These are phyloP conservation scores for Caenorhabditis afra DNA, from an alignment of 2,888 invertebrate genomes.

Conservation along the genomic window DNA sequence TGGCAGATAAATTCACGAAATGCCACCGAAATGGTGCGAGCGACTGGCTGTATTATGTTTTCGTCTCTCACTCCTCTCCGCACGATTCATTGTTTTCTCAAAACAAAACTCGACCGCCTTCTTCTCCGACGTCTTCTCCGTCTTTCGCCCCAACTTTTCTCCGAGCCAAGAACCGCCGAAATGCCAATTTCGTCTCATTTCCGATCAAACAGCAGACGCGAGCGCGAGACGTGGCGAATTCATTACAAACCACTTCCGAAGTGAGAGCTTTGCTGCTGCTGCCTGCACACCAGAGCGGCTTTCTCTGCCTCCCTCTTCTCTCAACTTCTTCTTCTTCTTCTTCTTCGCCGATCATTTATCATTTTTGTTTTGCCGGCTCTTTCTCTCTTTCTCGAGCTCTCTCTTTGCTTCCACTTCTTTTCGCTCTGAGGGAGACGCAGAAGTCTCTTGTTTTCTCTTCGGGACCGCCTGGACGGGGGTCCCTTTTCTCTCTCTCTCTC, in stretches of 20 bases:
- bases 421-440: slow-evolving; percentile 25
- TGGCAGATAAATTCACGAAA: no score
- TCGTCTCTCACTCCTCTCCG: background rate
- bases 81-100: slow-evolving; percentile 21
- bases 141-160: background rate
- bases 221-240: slow-evolving; percentile 1
- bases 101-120: background rate
- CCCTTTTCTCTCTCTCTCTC: background rate
- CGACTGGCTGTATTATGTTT: background rate
- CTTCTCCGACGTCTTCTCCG: background rate
- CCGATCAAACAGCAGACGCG: slow-evolving; percentile 10
- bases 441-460: slow-evolving; percentile 31
- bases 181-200: slow-evolving; percentile 15
- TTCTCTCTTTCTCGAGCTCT: background rate
- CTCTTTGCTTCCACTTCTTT: background rate
- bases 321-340: slow-evolving; percentile 3
- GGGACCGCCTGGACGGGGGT: slow-evolving; percentile 35
- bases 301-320: background rate
- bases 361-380: slow-evolving; percentile 34
- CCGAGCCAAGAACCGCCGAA: background rate
- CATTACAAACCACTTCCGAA: slow-evolving; percentile 7
- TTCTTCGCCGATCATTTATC: slow-evolving; percentile 35
- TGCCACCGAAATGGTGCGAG: no score
- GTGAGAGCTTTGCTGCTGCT: no score
- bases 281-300: no score